A percentile compares a stretch with the other conserved stretches of the same genome.
Conservation (phyloP, 2,113 vertebrate genomes). For the Sminthopsis crassicaudata region DNA sequence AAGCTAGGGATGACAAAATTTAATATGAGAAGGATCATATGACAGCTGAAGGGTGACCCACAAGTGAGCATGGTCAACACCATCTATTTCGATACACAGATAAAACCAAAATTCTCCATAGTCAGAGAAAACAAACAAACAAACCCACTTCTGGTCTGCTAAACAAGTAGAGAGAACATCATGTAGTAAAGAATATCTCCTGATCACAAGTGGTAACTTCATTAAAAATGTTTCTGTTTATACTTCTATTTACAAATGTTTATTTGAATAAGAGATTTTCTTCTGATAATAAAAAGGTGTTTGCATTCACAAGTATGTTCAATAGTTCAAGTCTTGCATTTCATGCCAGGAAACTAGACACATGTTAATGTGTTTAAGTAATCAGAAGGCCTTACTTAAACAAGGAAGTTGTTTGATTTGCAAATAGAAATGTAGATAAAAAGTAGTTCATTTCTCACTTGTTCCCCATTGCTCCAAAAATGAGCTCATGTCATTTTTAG, state of each 20-base stretch:
- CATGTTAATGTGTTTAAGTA: constrained; percentile 28
- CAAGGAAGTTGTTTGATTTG: constrained; percentile 47
- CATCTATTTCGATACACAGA: neutral
- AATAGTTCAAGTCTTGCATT: constrained; percentile 54
- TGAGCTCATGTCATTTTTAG: neutral
- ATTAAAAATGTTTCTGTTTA: neutral
- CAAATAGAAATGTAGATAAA: constrained; percentile 35
- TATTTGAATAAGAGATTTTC: constrained; percentile 41
- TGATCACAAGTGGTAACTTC: neutral
- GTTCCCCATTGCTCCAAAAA: constrained; percentile 4
- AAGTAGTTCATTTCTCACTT: neutral
- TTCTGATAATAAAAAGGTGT: constrained; percentile 46
- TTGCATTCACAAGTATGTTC: constrained; percentile 21
- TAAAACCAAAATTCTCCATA: neutral
- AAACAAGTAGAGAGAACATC: neutral
- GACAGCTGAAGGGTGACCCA: neutral
- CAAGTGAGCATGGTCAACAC: neutral
- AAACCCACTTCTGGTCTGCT: neutral
- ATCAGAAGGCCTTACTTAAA: constrained; percentile 49
- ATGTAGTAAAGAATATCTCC: neutral
- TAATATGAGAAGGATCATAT: neutral
- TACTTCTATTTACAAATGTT: constrained; percentile 19
- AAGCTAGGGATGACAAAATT: neutral
- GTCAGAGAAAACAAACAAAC: neutral
- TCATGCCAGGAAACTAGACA: constrained; percentile 46